Evolutionary conservation across 2,888 invertebrate species (phyloP), one percentile per base, ranked within the genome.

Genomic region (Perdita meconis): DNA sequence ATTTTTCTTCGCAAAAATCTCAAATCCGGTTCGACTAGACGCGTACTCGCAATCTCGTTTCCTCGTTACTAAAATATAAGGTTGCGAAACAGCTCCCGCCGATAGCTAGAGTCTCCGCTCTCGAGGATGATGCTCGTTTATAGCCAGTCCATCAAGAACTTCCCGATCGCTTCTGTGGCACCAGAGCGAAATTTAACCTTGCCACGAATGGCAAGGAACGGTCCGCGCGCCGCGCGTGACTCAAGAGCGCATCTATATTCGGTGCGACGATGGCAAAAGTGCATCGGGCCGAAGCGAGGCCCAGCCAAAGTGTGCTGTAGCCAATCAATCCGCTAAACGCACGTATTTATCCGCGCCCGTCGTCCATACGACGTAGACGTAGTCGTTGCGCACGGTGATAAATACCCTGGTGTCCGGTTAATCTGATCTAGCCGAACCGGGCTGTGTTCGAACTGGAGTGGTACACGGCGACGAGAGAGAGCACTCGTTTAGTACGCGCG

Each of bases 291-390:
- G 81, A 70, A 68, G 78, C 71, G 75, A 83, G 82, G 77, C 86
- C 88, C 87, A 47, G 89, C 90, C 90, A 89, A 89, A 89, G 81
- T 83, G 83, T 80, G 83, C 85, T 89, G 89, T 90, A 90, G 83
- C 86, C 89, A 83, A 89, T 90, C 89, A 90, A 89, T 89, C 86
- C 86, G 81, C 72, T 85, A 85, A 89, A 89, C 86, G 83, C 82
- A 77, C 86, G 84, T 89, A 89, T 89, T 89, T 88, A 89, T 89
- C 76, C 84, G 72, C 24, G 83, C 78, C 83, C 79, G 79, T 83
- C 84, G 76, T 59, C 40, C 72, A 61, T 70, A 63, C 75, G 82
- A 80, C 73, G 69, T 65, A 70, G 64, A 61, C 73, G 67, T 68
- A 68, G 70, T 72, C 73, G 76, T 77, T 77, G 61, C 75, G 61